phyloP scores from a whole-genome alignment of 1,140 invertebrate genomes.

The Papilio dardanus region DNA sequence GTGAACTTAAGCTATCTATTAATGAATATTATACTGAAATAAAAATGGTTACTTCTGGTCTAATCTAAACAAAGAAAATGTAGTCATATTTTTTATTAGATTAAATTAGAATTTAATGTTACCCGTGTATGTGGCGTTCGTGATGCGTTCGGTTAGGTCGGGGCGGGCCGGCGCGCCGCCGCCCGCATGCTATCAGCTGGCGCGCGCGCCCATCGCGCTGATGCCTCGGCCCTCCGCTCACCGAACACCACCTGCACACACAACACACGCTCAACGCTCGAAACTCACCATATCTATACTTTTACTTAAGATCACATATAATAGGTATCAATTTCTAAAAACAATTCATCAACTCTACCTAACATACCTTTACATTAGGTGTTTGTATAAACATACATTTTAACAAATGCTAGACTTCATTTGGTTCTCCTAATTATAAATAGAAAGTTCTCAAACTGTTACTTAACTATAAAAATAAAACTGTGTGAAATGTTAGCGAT shows the following conservation, averaged over 20 bases:
- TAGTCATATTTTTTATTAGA: neutral
- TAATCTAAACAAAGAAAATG: neutral
- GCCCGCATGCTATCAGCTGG: constrained; percentile 81
- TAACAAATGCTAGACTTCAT: no score
- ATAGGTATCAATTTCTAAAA: neutral
- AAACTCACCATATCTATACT: no score
- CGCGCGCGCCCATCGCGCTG: constrained; percentile 69
- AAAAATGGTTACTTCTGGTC: no score
- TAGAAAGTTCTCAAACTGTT: no score
- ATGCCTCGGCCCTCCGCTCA: constrained; percentile 62
- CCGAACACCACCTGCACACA: constrained; percentile 65
- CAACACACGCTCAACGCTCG: constrained; percentile 38
- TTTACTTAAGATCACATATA: neutral
- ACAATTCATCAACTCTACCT: no score
- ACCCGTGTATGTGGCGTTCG: constrained; percentile 78
- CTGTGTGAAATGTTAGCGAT: no score
- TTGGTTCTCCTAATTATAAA: no score
- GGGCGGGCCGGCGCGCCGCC: constrained; percentile 78
- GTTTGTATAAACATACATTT: no score
- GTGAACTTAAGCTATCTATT: no score
- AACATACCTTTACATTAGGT: no score
- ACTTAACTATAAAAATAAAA: no score
- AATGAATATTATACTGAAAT: no score
- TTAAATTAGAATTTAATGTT: constrained; percentile 3
- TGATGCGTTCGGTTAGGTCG: constrained; percentile 74